Conservation (phyloP, 2,797 vertebrate species). For the Tinamus major region DNA sequence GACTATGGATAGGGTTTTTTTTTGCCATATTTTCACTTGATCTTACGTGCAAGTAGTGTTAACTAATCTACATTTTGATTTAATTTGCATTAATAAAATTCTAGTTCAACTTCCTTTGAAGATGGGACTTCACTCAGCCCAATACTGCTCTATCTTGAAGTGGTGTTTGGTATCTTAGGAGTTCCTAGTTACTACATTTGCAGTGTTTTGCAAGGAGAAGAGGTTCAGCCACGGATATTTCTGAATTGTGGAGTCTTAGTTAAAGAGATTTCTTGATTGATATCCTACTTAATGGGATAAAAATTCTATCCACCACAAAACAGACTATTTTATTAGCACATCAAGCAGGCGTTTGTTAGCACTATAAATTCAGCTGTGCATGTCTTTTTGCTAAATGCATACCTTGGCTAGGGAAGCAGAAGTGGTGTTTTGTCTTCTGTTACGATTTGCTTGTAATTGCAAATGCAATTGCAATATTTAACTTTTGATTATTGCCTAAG, state of each 20-base stretch:
- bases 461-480: background rate
- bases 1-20: background rate
- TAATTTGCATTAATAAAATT: conserved; percentile 62
- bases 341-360: background rate
- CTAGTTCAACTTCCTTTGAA: conserved; percentile 25
- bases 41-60: conserved; percentile 23
- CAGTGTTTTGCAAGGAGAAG: background rate
- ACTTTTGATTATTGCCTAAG: background rate
- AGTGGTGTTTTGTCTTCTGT: background rate
- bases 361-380: background rate
- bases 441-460: background rate
- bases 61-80: background rate
- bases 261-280: background rate
- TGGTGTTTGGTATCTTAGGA: background rate
- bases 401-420: background rate
- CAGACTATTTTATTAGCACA: background rate
- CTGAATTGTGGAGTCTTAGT: background rate
- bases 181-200: background rate
- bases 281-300: background rate
- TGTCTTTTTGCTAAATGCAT: background rate
- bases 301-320: background rate
- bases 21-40: background rate
- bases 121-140: conserved; percentile 1
- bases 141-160: background rate
- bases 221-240: background rate